Evolutionary conservation across 2,888 invertebrate genomes (phyloP).

Genomic region (Hirtodrosophila alboralis): DNA sequence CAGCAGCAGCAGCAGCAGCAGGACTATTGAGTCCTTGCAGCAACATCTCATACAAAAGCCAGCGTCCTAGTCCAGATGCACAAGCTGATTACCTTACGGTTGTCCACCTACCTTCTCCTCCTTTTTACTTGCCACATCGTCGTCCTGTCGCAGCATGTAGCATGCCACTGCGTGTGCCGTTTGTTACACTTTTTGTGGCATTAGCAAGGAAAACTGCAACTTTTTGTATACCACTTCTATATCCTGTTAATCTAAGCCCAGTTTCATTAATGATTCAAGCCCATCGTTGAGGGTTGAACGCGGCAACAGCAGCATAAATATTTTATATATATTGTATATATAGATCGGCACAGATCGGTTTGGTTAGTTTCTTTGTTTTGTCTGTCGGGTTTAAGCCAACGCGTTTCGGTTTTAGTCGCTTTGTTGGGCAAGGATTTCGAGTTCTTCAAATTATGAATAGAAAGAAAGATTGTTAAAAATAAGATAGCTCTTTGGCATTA

Average conservation of each 20-base stretch:
- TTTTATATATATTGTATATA: constrained; percentile 64
- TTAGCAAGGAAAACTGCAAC: constrained; percentile 49
- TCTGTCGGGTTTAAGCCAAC: constrained; percentile 29
- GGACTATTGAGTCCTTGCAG: too few relatives aligned
- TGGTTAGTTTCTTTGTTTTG: constrained; percentile 43
- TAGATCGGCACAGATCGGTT: too few relatives aligned
- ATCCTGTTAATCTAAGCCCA: constrained; percentile 53
- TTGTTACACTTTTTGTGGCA: constrained; percentile 71
- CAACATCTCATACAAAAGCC: background rate
- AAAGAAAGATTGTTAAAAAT: constrained; percentile 8
- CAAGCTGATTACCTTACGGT: constrained; percentile 55
- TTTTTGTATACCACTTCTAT: constrained; percentile 18
- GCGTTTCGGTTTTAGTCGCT: constrained; percentile 37
- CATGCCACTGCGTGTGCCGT: constrained; percentile 71
- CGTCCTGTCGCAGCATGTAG: constrained; percentile 26
- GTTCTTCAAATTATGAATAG: constrained; percentile 20
- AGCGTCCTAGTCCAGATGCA: constrained; percentile 56
- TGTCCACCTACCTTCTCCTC: constrained; percentile 20
- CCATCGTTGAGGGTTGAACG: constrained; percentile 44
- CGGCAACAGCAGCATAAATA: constrained; percentile 49
- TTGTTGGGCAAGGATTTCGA: constrained; percentile 29
- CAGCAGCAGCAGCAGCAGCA: constrained; percentile 42
- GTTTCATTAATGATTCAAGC: constrained; percentile 76
- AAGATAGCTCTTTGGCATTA: constrained; percentile 8
- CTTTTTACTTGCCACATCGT: background rate